A percentile compares a stretch with the other conserved stretches of the same genome.
Evolutionary conservation across 2,113 vertebrate genomes (phyloP).

Genomic region (Sebastes fasciatus): DNA sequence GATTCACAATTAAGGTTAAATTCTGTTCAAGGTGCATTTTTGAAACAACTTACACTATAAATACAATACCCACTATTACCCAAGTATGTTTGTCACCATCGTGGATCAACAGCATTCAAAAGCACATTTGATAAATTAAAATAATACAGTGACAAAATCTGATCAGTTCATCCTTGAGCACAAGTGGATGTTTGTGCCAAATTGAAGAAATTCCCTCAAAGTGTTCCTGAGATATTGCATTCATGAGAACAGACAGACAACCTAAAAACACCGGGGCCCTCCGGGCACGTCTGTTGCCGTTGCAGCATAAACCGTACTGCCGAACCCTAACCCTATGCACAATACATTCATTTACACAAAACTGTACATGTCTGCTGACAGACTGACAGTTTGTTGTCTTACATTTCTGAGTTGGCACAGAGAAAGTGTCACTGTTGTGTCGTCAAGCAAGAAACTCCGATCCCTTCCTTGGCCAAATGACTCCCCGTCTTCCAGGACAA

Average conservation of each 20-base stretch:
- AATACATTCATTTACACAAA: background rate
- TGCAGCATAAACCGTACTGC: background rate
- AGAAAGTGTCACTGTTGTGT: constrained; percentile 94
- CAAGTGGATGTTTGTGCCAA: no score
- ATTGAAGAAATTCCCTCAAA: no score
- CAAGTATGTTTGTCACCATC: background rate
- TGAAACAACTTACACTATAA: background rate
- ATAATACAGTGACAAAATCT: background rate
- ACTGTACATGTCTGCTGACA: no score
- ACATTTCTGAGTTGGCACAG: constrained; percentile 96
- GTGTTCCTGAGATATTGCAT: no score
- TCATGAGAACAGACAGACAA: no score
- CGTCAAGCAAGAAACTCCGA: constrained; percentile 94
- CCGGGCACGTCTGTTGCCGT: no score
- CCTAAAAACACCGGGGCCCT: no score
- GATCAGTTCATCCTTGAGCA: no score
- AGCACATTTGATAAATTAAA: background rate
- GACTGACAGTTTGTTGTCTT: constrained; percentile 60
- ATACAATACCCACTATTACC: background rate
- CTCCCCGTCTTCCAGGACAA: constrained; percentile 96
- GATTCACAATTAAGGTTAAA: background rate
- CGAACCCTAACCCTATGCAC: background rate
- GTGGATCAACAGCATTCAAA: background rate
- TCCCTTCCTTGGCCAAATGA: constrained; percentile 95
- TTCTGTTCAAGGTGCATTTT: background rate